Evolutionary conservation across 2,888 invertebrate genomes (phyloP).

Genomic region (Altica lythri): DNA sequence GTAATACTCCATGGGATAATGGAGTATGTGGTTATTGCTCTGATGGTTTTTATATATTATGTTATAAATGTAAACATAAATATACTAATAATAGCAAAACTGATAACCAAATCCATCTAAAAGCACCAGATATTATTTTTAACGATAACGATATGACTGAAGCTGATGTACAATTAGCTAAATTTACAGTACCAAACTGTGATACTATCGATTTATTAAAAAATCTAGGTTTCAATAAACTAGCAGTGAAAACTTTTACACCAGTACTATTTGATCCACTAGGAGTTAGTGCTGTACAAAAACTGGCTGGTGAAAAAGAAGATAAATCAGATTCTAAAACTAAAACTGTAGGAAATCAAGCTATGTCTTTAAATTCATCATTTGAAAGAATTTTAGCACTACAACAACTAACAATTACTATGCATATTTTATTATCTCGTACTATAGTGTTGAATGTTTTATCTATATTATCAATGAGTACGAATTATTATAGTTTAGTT

Average conservation of each 20-base stretch:
- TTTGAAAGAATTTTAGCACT: slow-evolving; percentile 61
- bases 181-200: slow-evolving; percentile 46
- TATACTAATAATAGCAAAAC: slow-evolving; percentile 46
- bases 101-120: slow-evolving; percentile 39
- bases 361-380: slow-evolving; percentile 56
- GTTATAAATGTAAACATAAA: slow-evolving; percentile 60
- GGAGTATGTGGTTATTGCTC: slow-evolving; percentile 59
- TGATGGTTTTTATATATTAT: slow-evolving; percentile 59
- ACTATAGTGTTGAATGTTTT: slow-evolving; percentile 63
- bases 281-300: slow-evolving; percentile 58
- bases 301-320: slow-evolving; percentile 48
- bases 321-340: slow-evolving; percentile 32
- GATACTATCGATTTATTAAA: slow-evolving; percentile 49
- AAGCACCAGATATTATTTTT: slow-evolving; percentile 56
- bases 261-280: slow-evolving; percentile 62
- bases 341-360: slow-evolving; percentile 58
- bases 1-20: slow-evolving; percentile 57
- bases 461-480: slow-evolving; percentile 53
- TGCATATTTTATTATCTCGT: slow-evolving; percentile 62
- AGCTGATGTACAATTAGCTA: slow-evolving; percentile 47
- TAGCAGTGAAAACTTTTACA: slow-evolving; percentile 52
- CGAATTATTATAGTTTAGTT: slow-evolving; percentile 49
- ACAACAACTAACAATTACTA: slow-evolving; percentile 59
- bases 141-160: slow-evolving; percentile 52
- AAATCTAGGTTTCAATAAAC: slow-evolving; percentile 54